Evolutionary conservation across 2,113 vertebrate genomes (phyloP).

Genomic region (Spermophilus dauricus): DNA sequence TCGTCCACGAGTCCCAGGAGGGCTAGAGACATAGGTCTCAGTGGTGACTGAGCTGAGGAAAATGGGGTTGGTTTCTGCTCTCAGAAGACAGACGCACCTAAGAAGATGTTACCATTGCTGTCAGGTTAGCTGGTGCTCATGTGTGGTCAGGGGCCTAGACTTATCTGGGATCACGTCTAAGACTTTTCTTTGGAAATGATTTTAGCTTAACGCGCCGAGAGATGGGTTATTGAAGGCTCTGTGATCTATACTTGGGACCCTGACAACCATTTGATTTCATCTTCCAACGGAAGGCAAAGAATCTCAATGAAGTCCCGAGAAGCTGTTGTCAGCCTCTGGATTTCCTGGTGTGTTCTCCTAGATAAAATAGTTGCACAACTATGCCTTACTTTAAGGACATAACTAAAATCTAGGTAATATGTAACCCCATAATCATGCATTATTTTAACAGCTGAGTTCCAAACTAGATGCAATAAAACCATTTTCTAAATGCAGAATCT

Average conservation of each 20-base stretch:
- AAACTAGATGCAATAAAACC: constrained; percentile 51
- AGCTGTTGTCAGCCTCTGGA: neutral
- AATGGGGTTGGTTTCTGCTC: neutral
- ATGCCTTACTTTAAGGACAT: neutral
- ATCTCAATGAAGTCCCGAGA: neutral
- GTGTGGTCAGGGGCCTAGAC: neutral
- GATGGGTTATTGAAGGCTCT: neutral
- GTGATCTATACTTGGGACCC: neutral
- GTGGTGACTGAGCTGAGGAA: neutral
- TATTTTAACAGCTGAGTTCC: constrained; percentile 15
- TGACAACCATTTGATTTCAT: constrained; percentile 6
- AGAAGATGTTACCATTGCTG: neutral
- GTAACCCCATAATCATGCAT: neutral
- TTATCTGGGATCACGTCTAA: neutral
- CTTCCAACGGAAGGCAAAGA: constrained; percentile 9
- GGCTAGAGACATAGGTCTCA: neutral
- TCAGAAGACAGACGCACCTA: neutral
- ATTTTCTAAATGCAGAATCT: constrained; percentile 47
- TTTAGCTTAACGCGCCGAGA: neutral
- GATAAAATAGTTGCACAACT: neutral
- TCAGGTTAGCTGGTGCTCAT: neutral
- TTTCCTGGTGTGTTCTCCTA: neutral
- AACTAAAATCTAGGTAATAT: constrained; percentile 19
- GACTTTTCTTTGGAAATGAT: neutral
- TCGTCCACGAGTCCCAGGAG: neutral